phyloP scores from a whole-genome alignment of 2,113 vertebrate species.

The Amazona vittata region DNA sequence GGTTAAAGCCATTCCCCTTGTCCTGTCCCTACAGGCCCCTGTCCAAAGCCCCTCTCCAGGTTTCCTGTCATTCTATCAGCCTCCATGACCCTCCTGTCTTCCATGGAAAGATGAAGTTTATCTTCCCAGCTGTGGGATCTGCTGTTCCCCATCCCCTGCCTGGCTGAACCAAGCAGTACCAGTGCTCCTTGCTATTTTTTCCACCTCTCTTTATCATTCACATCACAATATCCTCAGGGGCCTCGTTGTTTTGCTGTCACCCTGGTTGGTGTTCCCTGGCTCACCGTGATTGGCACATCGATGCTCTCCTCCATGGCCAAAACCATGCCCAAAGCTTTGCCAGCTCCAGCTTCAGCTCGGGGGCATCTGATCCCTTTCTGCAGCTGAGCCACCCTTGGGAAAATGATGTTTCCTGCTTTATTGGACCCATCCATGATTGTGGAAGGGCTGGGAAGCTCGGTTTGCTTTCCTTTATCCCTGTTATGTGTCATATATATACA shows the following conservation, averaged over 20 bases:
- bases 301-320: background rate
- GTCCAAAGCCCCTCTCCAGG: too few relatives aligned
- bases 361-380: background rate
- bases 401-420: background rate
- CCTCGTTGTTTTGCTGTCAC: background rate
- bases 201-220: background rate
- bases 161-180: rapidly evolving
- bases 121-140: background rate
- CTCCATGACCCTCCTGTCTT: too few relatives aligned
- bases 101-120: background rate
- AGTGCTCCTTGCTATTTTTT: background rate
- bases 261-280: background rate
- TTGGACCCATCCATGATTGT: rapidly evolving
- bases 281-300: background rate
- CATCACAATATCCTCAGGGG: background rate
- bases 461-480: background rate
- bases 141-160: background rate
- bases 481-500: rapidly evolving
- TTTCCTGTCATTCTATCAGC: too few relatives aligned
- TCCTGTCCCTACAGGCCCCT: too few relatives aligned
- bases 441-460: background rate
- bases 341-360: background rate
- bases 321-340: background rate
- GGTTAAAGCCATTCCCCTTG: too few relatives aligned
- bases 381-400: background rate